These are phyloP conservation scores for Netta rufina DNA, from an alignment of 2,797 vertebrate species.

Conservation along the genomic window DNA sequence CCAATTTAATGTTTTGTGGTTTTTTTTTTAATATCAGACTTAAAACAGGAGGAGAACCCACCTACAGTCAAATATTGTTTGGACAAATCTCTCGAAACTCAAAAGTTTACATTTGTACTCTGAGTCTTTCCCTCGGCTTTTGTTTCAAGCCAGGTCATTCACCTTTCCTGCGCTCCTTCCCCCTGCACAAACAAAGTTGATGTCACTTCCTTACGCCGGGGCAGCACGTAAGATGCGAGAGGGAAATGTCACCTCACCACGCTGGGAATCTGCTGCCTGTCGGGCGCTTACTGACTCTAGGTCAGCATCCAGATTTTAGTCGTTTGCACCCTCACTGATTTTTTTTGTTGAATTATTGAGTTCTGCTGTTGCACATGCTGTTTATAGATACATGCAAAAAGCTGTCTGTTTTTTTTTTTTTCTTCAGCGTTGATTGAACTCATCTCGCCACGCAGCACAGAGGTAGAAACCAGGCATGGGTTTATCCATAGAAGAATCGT, in stretches of 20 bases:
- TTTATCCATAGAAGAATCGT: fast-evolving
- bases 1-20: neutral
- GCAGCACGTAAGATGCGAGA: neutral
- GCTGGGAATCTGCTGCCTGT: neutral
- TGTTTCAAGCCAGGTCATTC: neutral
- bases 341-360: neutral
- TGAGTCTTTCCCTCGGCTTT: neutral
- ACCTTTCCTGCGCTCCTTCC: neutral
- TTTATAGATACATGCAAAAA: fast-evolving
- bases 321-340: neutral
- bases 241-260: fast-evolving
- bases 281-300: neutral
- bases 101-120: neutral
- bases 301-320: neutral
- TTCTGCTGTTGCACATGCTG: fast-evolving
- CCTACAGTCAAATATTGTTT: neutral
- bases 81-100: neutral
- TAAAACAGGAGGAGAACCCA: neutral
- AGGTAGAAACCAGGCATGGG: neutral
- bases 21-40: neutral
- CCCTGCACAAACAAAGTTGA: neutral
- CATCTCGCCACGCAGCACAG: neutral
- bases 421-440: neutral
- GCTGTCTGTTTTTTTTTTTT: neutral
- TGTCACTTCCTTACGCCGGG: neutral